A percentile compares a stretch with the other conserved stretches of the same genome.
Evolutionary conservation across 2,888 invertebrate genomes (phyloP).

Genomic region (Hypercompe scribonia): DNA sequence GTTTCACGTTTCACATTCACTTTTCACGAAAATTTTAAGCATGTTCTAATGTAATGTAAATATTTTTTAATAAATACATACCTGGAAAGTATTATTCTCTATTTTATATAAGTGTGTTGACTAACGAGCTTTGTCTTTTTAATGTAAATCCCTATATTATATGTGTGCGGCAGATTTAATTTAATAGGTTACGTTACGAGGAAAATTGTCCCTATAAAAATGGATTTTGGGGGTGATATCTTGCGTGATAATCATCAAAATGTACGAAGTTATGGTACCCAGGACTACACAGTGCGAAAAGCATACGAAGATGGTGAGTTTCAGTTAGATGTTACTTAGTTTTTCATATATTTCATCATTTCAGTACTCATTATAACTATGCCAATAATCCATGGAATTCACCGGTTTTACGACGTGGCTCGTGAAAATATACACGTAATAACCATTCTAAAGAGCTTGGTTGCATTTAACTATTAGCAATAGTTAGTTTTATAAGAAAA

Average conservation of each 20-base stretch:
- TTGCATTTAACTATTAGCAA: background rate
- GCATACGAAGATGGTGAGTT: constrained; percentile 74
- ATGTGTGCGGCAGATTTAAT: constrained; percentile 29
- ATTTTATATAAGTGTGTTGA: background rate
- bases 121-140: background rate
- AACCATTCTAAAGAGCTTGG: background rate
- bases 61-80: constrained; percentile 2
- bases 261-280: constrained; percentile 53
- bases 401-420: constrained; percentile 12
- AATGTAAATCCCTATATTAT: background rate
- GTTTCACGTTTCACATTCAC: constrained; percentile 42
- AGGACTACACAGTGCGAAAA: constrained; percentile 62
- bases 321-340: constrained; percentile 20
- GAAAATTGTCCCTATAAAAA: constrained; percentile 57
- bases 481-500: background rate
- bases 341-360: background rate
- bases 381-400: background rate
- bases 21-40: background rate
- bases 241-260: constrained; percentile 58
- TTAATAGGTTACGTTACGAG: constrained; percentile 63
- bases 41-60: background rate
- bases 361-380: background rate
- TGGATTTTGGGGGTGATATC: constrained; percentile 73
- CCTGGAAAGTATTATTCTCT: background rate
- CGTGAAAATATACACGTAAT: background rate